Conservation (phyloP, 1,140 invertebrate species). For the Amphibalanus amphitrite region DNA sequence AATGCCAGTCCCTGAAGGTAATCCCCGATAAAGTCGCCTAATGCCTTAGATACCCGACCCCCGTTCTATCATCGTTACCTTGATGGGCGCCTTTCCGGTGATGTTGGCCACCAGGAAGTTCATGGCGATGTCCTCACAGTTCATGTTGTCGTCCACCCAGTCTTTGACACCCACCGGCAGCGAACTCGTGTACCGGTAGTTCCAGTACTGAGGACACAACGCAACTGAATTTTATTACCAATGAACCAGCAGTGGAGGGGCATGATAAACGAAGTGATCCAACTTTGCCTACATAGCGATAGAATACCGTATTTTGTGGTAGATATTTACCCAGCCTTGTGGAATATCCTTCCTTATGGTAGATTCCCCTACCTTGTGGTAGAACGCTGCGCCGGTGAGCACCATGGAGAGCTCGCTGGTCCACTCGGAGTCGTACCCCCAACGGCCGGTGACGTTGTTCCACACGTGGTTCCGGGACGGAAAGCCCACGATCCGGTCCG, state of each 20-base stretch:
- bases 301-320: too few relatives aligned
- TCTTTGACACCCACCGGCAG: conserved; percentile 46
- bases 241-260: too few relatives aligned
- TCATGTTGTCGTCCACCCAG: conserved; percentile 82
- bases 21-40: too few relatives aligned
- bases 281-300: too few relatives aligned
- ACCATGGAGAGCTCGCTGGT: conserved; percentile 56
- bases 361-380: conserved; percentile 83
- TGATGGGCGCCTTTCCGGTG: conserved; percentile 85
- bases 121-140: too few relatives aligned
- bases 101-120: conserved; percentile 72
- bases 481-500: conserved; percentile 78
- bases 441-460: conserved; percentile 62
- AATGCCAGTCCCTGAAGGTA: too few relatives aligned
- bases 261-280: too few relatives aligned
- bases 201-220: conserved; percentile 45
- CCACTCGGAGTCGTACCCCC: conserved; percentile 90
- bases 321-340: too few relatives aligned
- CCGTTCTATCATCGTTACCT: too few relatives aligned
- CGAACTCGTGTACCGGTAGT: conserved; percentile 64
- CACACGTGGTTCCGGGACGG: conserved; percentile 75
- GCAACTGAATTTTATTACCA: too few relatives aligned
- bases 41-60: too few relatives aligned
- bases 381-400: conserved; percentile 75
- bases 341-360: too few relatives aligned